Evolutionary conservation across 2,113 vertebrate species (phyloP).

Genomic region (Entomyzon cyanotis): DNA sequence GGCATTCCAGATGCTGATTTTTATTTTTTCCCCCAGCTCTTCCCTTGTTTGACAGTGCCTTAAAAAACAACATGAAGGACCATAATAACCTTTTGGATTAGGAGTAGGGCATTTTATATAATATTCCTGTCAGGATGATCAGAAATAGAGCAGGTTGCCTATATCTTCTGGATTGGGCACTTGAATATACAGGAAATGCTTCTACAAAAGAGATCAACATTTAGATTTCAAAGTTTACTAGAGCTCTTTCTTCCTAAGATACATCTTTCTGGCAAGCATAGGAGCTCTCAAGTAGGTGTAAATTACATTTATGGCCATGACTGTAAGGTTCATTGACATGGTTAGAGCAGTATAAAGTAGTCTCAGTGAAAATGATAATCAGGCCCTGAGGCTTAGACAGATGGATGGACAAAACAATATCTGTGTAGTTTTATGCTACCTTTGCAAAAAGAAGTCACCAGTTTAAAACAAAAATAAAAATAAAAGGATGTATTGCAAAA

Average conservation of each 20-base stretch:
- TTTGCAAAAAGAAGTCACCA: slow-evolving; percentile 29
- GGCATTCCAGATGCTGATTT: neutral
- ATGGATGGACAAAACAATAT: slow-evolving; percentile 51
- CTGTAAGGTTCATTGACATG: slow-evolving; percentile 58
- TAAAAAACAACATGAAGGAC: neutral
- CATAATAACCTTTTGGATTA: neutral
- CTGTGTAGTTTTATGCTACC: slow-evolving; percentile 25
- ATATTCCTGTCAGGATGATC: neutral
- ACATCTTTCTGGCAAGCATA: slow-evolving; percentile 22
- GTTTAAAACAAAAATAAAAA: slow-evolving; percentile 41
- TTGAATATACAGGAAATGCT: neutral
- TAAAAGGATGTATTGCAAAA: neutral
- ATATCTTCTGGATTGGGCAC: neutral
- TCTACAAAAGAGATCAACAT: neutral
- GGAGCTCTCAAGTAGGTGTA: slow-evolving; percentile 42
- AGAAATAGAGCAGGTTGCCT: neutral
- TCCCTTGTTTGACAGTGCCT: neutral
- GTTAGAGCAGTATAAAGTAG: slow-evolving; percentile 53
- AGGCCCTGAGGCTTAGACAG: slow-evolving; percentile 53
- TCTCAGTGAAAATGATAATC: slow-evolving; percentile 56
- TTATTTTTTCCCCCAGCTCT: neutral
- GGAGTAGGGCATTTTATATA: neutral
- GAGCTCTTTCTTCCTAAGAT: neutral
- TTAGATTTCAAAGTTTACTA: slow-evolving; percentile 26
- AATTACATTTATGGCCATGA: slow-evolving; percentile 54